These are phyloP conservation scores for Rhyacichthys aspro DNA, from an alignment of 2,797 vertebrate genomes.

Conservation along the genomic window DNA sequence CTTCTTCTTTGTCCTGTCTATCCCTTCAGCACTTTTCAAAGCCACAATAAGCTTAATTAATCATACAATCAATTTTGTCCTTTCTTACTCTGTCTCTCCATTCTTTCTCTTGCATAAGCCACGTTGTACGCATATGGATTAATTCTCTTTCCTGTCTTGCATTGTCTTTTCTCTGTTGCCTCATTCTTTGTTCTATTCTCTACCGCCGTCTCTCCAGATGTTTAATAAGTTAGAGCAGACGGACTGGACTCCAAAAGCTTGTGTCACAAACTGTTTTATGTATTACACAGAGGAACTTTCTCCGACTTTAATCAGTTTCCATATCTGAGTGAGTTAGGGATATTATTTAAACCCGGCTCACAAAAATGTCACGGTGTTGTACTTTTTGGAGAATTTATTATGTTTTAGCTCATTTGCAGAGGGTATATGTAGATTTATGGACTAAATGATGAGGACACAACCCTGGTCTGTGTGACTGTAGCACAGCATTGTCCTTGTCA, in stretches of 20 bases:
- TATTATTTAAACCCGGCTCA: too few relatives aligned
- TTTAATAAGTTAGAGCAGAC: slow-evolving; percentile 25
- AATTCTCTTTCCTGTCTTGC: slow-evolving; percentile 34
- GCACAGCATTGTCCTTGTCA: too few relatives aligned
- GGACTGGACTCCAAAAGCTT: slow-evolving; percentile 20
- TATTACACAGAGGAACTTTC: too few relatives aligned
- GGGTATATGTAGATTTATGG: too few relatives aligned
- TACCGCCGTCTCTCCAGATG: slow-evolving; percentile 19
- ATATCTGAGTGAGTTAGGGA: too few relatives aligned
- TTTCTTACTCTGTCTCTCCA: slow-evolving; percentile 37
- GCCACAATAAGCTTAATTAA: slow-evolving; percentile 67
- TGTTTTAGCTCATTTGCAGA: too few relatives aligned
- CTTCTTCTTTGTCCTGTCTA: slow-evolving; percentile 14
- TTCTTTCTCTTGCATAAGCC: slow-evolving; percentile 26
- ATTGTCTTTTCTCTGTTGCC: slow-evolving; percentile 29
- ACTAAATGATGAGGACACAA: too few relatives aligned
- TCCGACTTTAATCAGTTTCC: too few relatives aligned
- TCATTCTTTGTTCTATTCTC: slow-evolving; percentile 24
- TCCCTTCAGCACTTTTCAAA: slow-evolving; percentile 32
- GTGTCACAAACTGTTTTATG: background rate
- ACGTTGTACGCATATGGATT: slow-evolving; percentile 13
- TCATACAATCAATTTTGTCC: slow-evolving; percentile 47
- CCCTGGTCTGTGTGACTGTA: too few relatives aligned
- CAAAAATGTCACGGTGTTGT: too few relatives aligned
- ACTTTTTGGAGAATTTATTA: too few relatives aligned